A percentile compares a stretch with the other conserved stretches of the same genome.
phyloP scores from a whole-genome alignment of 2,113 vertebrate genomes.

The Sisor rabdophorus region DNA sequence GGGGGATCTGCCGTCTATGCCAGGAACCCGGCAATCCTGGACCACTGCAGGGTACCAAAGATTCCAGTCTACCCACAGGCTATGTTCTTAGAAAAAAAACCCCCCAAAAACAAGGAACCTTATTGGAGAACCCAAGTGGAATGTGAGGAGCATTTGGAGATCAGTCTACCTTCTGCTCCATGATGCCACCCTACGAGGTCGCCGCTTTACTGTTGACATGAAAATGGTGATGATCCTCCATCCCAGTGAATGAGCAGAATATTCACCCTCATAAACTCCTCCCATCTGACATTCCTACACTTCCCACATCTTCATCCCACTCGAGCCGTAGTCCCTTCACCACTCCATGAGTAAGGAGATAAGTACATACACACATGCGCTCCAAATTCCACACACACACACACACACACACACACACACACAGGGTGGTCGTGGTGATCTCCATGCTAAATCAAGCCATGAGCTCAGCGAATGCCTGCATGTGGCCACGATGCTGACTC shows the following conservation, averaged over 20 bases:
- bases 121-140: too few relatives aligned
- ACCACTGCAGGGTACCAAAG: too few relatives aligned
- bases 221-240: too few relatives aligned
- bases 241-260: not conserved
- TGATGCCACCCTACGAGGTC: too few relatives aligned
- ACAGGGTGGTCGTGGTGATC: not conserved
- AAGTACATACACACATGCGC: not conserved
- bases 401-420: too few relatives aligned
- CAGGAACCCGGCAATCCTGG: too few relatives aligned
- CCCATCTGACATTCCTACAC: not conserved
- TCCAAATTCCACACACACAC: not conserved
- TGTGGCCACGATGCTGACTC: constrained; percentile 7
- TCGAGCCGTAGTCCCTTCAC: not conserved
- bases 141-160: too few relatives aligned
- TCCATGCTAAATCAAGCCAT: not conserved
- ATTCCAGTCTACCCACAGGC: too few relatives aligned
- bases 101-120: too few relatives aligned
- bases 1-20: not conserved
- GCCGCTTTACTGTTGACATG: too few relatives aligned
- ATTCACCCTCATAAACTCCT: not conserved
- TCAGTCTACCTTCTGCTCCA: too few relatives aligned
- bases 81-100: too few relatives aligned
- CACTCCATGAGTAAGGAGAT: not conserved
- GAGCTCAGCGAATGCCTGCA: constrained; percentile 15
- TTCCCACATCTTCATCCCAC: not conserved